phyloP scores from a whole-genome alignment of 2,797 vertebrate species.

The Tenualosa ilisha region DNA sequence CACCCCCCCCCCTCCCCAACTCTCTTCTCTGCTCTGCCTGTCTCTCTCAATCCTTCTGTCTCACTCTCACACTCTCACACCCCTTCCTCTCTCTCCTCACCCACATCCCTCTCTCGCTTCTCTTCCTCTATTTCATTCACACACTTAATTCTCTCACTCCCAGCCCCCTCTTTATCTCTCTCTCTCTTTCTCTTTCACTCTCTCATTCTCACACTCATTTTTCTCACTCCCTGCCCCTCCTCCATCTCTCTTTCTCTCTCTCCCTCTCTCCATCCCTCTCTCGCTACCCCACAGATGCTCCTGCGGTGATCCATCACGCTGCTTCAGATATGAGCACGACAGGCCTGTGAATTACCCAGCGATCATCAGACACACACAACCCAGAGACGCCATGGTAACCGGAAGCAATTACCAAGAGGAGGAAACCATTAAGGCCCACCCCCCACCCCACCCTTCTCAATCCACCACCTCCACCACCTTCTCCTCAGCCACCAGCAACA shows the following conservation, averaged over 20 bases:
- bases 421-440: conserved; percentile 3
- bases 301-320: conserved; percentile 47
- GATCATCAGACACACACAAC: conserved; percentile 29
- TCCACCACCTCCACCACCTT: conserved; percentile 30
- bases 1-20: conserved; percentile 22
- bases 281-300: conserved; percentile 30
- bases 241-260: neutral
- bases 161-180: neutral
- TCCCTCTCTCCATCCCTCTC: conserved; percentile 2
- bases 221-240: neutral
- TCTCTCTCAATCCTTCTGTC: conserved; percentile 42
- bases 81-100: conserved; percentile 46
- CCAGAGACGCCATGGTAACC: neutral
- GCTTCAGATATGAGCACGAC: conserved; percentile 38
- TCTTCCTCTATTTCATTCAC: neutral
- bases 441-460: neutral
- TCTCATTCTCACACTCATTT: neutral
- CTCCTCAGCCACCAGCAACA: conserved; percentile 1
- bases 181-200: neutral
- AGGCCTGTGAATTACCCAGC: conserved; percentile 41
- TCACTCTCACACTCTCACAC: conserved; percentile 50
- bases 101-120: conserved; percentile 45
- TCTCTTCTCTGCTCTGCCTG: conserved; percentile 29
- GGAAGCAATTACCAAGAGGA: conserved; percentile 12
- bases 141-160: neutral